These are phyloP conservation scores for Cenopis cana DNA, from an alignment of 2,888 invertebrate genomes.

Conservation along the genomic window DNA sequence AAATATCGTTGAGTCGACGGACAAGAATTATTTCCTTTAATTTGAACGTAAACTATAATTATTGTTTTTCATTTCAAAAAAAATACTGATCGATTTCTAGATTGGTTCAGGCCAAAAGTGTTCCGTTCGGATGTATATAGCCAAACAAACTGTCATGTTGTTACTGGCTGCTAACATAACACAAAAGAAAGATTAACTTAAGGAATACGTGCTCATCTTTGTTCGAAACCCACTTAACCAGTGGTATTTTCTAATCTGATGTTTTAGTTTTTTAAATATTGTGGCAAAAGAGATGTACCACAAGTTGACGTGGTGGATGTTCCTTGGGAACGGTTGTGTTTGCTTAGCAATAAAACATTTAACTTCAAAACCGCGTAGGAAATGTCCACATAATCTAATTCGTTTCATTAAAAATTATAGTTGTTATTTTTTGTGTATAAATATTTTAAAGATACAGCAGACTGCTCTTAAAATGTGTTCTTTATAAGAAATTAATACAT, in stretches of 20 bases:
- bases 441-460: conserved; percentile 63
- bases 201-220: too few species aligned
- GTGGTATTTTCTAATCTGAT: neutral
- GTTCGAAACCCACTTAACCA: too few species aligned
- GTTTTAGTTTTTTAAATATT: neutral
- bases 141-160: neutral
- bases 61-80: too few species aligned
- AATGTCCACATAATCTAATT: conserved; percentile 48
- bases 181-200: too few species aligned
- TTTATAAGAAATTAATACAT: conserved; percentile 79
- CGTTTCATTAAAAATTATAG: conserved; percentile 44
- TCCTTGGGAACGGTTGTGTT: conserved; percentile 56
- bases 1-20: too few species aligned
- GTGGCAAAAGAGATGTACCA: neutral
- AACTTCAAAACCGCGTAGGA: conserved; percentile 47
- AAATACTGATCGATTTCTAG: too few species aligned
- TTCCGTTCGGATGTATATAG: neutral
- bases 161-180: too few species aligned
- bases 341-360: conserved; percentile 54
- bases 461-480: conserved; percentile 81
- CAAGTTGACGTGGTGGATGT: conserved; percentile 31
- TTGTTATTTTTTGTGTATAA: conserved; percentile 50
- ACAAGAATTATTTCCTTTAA: too few species aligned
- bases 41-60: too few species aligned
- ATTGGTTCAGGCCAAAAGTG: too few species aligned